Conservation (phyloP, 2,888 invertebrate genomes). For the Drosophila suboccidentalis region DNA sequence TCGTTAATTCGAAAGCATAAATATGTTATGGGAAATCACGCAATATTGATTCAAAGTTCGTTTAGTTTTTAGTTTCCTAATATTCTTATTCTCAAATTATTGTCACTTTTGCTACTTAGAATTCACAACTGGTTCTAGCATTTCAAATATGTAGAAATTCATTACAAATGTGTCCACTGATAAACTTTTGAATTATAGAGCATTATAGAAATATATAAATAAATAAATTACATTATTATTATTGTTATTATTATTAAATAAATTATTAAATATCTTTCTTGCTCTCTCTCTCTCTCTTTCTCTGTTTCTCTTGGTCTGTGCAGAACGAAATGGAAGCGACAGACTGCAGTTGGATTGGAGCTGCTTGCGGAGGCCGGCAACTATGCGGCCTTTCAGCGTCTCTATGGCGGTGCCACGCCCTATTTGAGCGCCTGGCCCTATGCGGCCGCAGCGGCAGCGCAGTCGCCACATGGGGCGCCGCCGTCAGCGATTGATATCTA, state of each 20-base stretch:
- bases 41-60: no score
- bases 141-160: no score
- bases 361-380: conserved; percentile 98
- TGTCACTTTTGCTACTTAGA: no score
- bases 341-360: conserved; percentile 98
- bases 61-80: no score
- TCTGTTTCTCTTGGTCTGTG: conserved; percentile 21
- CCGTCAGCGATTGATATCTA: conserved; percentile 92
- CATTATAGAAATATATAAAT: no score
- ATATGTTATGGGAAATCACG: no score
- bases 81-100: no score
- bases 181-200: no score
- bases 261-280: background rate
- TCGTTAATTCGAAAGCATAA: no score
- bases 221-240: background rate
- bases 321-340: conserved; percentile 99
- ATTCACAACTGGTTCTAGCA: no score
- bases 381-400: conserved; percentile 98
- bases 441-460: conserved; percentile 85
- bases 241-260: background rate
- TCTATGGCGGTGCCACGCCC: conserved; percentile 91
- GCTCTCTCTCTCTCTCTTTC: background rate
- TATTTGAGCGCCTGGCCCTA: conserved; percentile 89
- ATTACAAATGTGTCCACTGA: no score
- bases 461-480: conserved; percentile 88